Conservation (phyloP, 2,888 invertebrate species). For the Drosophila conformis region DNA sequence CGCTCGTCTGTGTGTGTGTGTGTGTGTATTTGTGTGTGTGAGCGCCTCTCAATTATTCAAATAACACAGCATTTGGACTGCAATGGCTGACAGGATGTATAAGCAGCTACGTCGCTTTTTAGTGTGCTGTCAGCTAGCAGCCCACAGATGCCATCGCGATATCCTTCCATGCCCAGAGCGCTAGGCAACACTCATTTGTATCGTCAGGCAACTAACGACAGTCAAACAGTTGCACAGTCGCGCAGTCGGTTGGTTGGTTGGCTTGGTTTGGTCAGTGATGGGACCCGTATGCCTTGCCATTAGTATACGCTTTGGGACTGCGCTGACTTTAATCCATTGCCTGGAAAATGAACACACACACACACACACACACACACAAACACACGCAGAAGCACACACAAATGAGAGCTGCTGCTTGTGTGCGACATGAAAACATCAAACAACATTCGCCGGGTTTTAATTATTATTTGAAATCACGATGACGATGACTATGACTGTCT, state of each 20-base stretch:
- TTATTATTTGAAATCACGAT: slow-evolving; percentile 69
- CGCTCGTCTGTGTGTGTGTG: slow-evolving; percentile 5
- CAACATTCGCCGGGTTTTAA: slow-evolving; percentile 67
- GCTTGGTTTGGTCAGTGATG: slow-evolving; percentile 29
- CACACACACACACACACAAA: slow-evolving; percentile 10
- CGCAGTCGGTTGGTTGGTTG: slow-evolving; percentile 1
- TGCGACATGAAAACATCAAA: slow-evolving; percentile 64
- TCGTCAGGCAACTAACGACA: slow-evolving; percentile 40
- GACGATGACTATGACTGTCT: slow-evolving; percentile 24
- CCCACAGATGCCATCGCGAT: slow-evolving; percentile 38
- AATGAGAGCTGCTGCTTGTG: slow-evolving; percentile 16
- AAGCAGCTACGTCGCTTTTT: slow-evolving; percentile 16
- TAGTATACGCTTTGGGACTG: slow-evolving; percentile 55
- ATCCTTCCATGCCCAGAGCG: slow-evolving; percentile 26
- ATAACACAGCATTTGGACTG: slow-evolving; percentile 70
- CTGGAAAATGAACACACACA: slow-evolving; percentile 29
- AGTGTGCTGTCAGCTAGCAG: slow-evolving; percentile 30
- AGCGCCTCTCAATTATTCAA: slow-evolving; percentile 74
- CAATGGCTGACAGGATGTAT: slow-evolving; percentile 29
- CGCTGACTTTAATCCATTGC: slow-evolving; percentile 63
- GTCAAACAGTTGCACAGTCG: slow-evolving; percentile 10
- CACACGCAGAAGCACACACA: neutral
- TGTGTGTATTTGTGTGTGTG: slow-evolving; percentile 24
- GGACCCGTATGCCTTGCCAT: slow-evolving; percentile 41
- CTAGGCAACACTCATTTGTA: slow-evolving; percentile 51